These are phyloP conservation scores for Galemys pyrenaicus DNA, from an alignment of 2,113 vertebrate genomes.

Conservation along the genomic window DNA sequence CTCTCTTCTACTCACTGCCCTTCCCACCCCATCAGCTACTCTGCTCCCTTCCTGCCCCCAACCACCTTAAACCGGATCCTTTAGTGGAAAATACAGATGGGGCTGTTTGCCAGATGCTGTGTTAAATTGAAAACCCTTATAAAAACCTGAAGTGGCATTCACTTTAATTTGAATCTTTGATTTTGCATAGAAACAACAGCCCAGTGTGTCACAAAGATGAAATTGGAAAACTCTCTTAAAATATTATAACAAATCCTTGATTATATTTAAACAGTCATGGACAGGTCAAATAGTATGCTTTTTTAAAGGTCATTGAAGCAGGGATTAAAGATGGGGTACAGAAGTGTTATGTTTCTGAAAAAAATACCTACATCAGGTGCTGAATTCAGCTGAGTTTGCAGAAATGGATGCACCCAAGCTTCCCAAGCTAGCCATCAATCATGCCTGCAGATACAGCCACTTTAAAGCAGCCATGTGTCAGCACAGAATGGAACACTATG, in stretches of 20 bases:
- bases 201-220: constrained; percentile 25
- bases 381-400: constrained; percentile 69
- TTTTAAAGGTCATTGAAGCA: constrained; percentile 38
- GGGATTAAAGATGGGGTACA: constrained; percentile 6
- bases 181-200: constrained; percentile 28
- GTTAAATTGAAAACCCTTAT: background rate
- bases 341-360: constrained; percentile 12
- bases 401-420: constrained; percentile 60
- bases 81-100: background rate
- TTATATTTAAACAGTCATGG: constrained; percentile 36
- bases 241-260: constrained; percentile 11
- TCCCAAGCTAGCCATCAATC: constrained; percentile 68
- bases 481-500: constrained; percentile 62
- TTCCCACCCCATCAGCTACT: background rate
- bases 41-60: background rate
- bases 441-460: constrained; percentile 66
- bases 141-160: background rate
- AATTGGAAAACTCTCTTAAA: constrained; percentile 28
- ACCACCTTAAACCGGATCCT: background rate
- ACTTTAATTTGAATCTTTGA: constrained; percentile 51
- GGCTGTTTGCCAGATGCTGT: background rate
- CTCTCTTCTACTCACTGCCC: rapidly evolving
- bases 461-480: constrained; percentile 78
- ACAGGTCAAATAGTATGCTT: constrained; percentile 11
- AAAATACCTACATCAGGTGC: constrained; percentile 10